Base-by-base conservation (phyloP, 2,113 vertebrate genomes). In the Marcusenius ussheri region DNA sequence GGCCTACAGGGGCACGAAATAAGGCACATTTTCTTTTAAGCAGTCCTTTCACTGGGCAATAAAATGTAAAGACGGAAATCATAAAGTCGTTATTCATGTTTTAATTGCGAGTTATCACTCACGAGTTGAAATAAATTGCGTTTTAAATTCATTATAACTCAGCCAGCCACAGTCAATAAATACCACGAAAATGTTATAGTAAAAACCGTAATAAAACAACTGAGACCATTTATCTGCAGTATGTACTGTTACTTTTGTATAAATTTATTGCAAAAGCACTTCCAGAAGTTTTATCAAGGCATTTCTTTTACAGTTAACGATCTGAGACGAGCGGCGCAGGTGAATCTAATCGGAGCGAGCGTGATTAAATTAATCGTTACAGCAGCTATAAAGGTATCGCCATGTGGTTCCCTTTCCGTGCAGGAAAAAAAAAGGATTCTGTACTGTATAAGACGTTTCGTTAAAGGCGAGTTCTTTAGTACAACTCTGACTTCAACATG, bases 401-500 rank as follows among this genome's bases (percentile, higher is more conserved):
- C 50, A 9, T 35, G n/a, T 17, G 2, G 15, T 0, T 39, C 15
- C 17, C 13, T 2, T 11, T 86, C 3, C 1, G 3, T n/a, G 45
- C 45, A 50, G 24, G 24, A 51, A 50, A 53, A n/a, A 45, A 27
- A 87, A n/a, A 3, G 2, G 84, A 35, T 49, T 51, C 24, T 87
- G 84, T 87, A n/a, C 5, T 7, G 46, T 85, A 15, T 24, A 10
- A 49, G 5, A 53, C 11, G 39, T 3, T 45, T 49, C 5, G 3
- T 13, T 4, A 31, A 70, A 70, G 3, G 62, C 62, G 47, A 24
- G 2, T 46, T 46, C 19, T 21, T n/a, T 83, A 9, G 39, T 47
- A 21, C 8, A 6, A 19, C 19, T 13, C 0, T 3, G 15, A 3
- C 15, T 7, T 27, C 5, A 50, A n/a, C 0, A 96, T 96, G 96